Evolutionary conservation across 2,113 vertebrate species (phyloP).

Genomic region (Charadrius vociferus): DNA sequence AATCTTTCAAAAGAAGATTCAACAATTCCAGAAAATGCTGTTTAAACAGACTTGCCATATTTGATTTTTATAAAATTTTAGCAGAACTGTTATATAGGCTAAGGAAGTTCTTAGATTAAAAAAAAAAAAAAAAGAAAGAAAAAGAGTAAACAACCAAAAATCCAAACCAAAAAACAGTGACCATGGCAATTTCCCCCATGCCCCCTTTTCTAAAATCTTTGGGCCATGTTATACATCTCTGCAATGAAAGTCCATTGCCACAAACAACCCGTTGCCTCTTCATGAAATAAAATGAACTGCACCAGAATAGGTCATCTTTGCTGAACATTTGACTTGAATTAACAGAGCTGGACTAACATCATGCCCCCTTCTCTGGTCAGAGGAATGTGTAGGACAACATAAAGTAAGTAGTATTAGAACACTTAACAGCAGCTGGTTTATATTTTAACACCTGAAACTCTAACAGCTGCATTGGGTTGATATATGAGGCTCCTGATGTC

Average conservation of each 20-base stretch:
- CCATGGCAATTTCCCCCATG: accelerated
- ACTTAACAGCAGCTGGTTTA: not conserved
- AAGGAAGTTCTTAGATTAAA: not conserved
- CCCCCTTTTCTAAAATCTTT: not conserved
- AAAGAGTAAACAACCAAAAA: not conserved
- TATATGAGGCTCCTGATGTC: not conserved
- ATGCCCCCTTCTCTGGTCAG: not conserved
- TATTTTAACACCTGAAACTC: not conserved
- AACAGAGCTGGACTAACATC: not conserved
- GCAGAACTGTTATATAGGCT: not conserved
- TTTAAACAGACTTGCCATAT: not conserved
- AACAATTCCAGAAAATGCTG: not conserved
- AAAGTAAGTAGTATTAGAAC: not conserved
- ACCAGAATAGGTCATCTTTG: not conserved
- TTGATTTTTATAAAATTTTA: not conserved
- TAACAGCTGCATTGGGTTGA: not conserved
- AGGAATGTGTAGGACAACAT: not conserved
- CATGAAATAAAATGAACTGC: not conserved
- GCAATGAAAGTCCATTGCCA: not conserved
- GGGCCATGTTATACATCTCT: not conserved
- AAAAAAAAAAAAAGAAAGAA: not conserved
- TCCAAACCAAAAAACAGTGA: too few species aligned
- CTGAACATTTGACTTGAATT: not conserved
- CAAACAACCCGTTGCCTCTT: not conserved
- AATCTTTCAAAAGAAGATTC: not conserved